Percentiles rank a stretch among this genome's conserved stretches.
These are phyloP conservation scores for Steinernema hermaphroditum DNA, from an alignment of 2,888 invertebrate species.

Conservation along the genomic window DNA sequence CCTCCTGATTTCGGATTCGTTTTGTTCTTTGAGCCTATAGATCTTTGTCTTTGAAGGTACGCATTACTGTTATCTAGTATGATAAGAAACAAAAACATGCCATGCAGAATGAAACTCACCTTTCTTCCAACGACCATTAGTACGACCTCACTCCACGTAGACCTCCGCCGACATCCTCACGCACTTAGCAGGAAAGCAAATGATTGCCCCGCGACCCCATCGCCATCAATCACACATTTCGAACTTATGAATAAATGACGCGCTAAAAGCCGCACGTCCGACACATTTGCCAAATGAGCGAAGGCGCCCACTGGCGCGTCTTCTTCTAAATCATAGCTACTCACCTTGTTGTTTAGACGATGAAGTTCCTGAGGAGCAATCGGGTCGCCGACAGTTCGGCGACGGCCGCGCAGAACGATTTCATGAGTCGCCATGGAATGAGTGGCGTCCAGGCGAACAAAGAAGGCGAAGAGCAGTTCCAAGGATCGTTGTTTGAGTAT, in stretches of 20 bases:
- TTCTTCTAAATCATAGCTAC: not conserved
- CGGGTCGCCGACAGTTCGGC: not conserved
- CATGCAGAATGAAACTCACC: too few relatives aligned
- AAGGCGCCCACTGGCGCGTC: not conserved
- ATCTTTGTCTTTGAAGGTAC: too few relatives aligned
- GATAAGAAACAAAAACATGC: too few relatives aligned
- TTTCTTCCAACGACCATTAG: too few relatives aligned
- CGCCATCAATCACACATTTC: not conserved
- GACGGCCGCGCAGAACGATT: not conserved
- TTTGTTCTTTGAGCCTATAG: too few relatives aligned
- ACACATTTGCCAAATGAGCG: conserved; percentile 1
- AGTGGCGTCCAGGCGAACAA: not conserved
- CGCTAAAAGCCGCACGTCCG: not conserved
- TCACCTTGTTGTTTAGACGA: not conserved
- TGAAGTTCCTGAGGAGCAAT: not conserved
- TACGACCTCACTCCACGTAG: not conserved
- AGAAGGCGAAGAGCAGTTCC: not conserved
- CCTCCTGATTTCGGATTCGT: too few relatives aligned
- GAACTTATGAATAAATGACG: conserved; percentile 12
- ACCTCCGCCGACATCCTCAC: not conserved
- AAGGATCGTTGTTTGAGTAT: not conserved
- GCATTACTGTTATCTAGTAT: too few relatives aligned
- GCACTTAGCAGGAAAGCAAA: not conserved
- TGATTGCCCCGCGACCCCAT: not conserved
- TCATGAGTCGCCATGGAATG: conserved; percentile 6